phyloP scores from a whole-genome alignment of 2,113 vertebrate genomes.

The Rynchops niger region DNA sequence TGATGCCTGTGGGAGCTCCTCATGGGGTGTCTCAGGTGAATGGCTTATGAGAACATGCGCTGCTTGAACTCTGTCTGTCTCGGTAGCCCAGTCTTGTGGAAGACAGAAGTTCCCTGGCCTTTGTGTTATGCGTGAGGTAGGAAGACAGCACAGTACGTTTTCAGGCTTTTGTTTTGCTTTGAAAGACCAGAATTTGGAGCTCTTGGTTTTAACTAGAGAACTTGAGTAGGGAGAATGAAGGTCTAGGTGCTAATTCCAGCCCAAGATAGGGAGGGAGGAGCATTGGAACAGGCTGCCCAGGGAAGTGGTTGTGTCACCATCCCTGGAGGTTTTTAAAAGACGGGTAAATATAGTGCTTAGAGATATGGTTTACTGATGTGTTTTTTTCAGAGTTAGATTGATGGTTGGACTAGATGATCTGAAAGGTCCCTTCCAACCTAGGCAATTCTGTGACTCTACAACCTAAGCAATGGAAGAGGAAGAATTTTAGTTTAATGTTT shows the following conservation, averaged over 20 bases:
- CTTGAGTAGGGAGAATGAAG: not conserved
- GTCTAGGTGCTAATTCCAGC: not conserved
- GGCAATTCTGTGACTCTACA: too few species aligned
- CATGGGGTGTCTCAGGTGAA: not conserved
- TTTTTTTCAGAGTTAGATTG: too few species aligned
- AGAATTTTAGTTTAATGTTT: not conserved
- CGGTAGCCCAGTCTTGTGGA: not conserved
- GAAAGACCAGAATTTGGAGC: not conserved
- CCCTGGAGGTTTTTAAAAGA: too few species aligned
- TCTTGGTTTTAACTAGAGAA: not conserved
- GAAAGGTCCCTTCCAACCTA: too few species aligned
- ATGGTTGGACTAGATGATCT: too few species aligned
- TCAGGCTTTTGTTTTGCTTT: not conserved
- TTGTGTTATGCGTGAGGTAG: not conserved
- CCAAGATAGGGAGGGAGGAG: not conserved
- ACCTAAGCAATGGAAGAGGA: not conserved
- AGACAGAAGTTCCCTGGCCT: not conserved
- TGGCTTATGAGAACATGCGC: not conserved
- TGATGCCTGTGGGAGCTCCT: not conserved
- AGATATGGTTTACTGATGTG: too few species aligned
- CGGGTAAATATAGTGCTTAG: too few species aligned
- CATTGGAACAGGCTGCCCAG: too few species aligned
- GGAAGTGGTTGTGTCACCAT: too few species aligned
- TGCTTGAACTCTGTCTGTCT: not conserved
- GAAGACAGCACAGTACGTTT: not conserved